Evolutionary conservation across 2,113 vertebrate species (phyloP).

Genomic region (Burhinus bistriatus): DNA sequence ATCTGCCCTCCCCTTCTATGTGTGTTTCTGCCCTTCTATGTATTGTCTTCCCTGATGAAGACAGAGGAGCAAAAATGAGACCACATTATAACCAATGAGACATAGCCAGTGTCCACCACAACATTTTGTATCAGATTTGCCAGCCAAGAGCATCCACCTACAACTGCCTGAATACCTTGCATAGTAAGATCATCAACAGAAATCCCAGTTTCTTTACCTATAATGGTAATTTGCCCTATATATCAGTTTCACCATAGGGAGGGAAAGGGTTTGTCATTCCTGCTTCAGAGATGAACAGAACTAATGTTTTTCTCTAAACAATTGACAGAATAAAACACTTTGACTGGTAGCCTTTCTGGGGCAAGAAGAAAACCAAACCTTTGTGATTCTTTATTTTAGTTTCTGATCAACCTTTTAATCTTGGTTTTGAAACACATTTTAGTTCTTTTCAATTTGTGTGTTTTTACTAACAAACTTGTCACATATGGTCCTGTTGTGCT

Average conservation of each 20-base stretch:
- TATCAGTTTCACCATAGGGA: neutral
- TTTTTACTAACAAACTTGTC: neutral
- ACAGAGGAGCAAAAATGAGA: neutral
- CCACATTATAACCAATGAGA: neutral
- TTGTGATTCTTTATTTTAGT: neutral
- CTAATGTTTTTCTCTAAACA: neutral
- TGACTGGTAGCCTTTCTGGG: neutral
- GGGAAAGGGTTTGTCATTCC: neutral
- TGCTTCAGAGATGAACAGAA: neutral
- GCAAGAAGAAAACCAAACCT: neutral
- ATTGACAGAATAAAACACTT: neutral
- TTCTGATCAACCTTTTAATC: neutral
- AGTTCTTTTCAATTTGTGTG: neutral
- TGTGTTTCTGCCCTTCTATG: neutral
- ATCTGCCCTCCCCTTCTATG: neutral
- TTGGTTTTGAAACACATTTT: neutral
- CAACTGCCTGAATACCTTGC: neutral
- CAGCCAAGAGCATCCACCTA: neutral
- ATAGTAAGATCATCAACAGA: neutral
- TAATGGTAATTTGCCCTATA: neutral
- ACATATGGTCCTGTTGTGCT: neutral
- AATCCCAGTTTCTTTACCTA: neutral
- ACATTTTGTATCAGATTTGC: neutral
- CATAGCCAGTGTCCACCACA: neutral
- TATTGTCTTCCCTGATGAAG: neutral